Conservation (phyloP, 2,113 vertebrate genomes). For the Emydura subglobosa region DNA sequence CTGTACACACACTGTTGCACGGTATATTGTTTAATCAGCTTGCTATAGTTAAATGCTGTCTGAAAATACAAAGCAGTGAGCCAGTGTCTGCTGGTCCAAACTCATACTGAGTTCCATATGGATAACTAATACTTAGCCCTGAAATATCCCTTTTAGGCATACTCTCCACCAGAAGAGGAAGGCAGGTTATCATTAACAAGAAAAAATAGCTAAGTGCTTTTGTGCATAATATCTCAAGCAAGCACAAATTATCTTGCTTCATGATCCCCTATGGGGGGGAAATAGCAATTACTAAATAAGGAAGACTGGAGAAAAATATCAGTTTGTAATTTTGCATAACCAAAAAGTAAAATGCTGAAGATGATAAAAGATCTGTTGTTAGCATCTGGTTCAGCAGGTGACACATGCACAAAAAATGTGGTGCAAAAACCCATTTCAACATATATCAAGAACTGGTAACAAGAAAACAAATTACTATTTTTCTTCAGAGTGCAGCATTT, state of each 20-base stretch:
- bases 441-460: neutral
- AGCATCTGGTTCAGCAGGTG: neutral
- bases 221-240: neutral
- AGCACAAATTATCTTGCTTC: neutral
- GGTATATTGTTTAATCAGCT: neutral
- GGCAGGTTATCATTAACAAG: neutral
- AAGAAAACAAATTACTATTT: neutral
- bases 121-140: neutral
- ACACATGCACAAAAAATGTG: neutral
- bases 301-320: neutral
- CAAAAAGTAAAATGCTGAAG: neutral
- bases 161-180: neutral
- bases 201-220: neutral
- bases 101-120: neutral
- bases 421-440: neutral
- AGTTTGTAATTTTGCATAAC: neutral
- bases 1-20: neutral
- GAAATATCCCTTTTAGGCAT: neutral
- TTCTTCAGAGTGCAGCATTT: neutral
- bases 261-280: neutral
- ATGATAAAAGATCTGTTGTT: neutral
- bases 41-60: neutral
- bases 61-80: neutral
- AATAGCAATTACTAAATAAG: neutral
- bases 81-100: neutral